These are phyloP conservation scores for Cephalopterus ornatus DNA, from an alignment of 2,113 vertebrate genomes.

Conservation along the genomic window DNA sequence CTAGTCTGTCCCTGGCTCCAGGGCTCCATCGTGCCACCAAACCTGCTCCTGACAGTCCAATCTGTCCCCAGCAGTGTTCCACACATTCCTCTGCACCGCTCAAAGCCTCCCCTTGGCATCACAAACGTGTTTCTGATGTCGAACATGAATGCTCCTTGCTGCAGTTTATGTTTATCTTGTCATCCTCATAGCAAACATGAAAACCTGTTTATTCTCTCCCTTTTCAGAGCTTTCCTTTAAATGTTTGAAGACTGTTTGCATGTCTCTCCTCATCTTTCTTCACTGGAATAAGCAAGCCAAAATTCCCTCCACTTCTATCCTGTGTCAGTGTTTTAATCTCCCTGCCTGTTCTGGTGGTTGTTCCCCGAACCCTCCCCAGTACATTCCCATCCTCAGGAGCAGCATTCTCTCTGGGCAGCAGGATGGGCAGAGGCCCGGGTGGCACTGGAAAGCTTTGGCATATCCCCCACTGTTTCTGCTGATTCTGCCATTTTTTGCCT, in stretches of 20 bases:
- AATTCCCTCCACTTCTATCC: not conserved
- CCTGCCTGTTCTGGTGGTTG: not conserved
- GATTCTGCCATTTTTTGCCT: not conserved
- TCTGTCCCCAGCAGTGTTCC: accelerated
- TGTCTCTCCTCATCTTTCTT: not conserved
- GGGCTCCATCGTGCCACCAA: accelerated
- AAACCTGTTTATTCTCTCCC: conserved; percentile 46
- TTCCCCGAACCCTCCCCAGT: not conserved
- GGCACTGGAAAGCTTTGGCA: not conserved
- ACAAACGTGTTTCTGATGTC: not conserved
- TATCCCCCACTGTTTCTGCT: not conserved
- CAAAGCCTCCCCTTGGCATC: not conserved
- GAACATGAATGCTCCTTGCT: not conserved
- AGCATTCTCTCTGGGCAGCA: not conserved
- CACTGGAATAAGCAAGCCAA: not conserved
- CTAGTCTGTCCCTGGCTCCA: accelerated
- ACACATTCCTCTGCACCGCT: not conserved
- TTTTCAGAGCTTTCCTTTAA: conserved; percentile 13
- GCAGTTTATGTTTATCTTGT: conserved; percentile 45
- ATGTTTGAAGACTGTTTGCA: conserved; percentile 23
- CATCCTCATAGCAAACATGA: conserved; percentile 15
- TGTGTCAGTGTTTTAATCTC: not conserved
- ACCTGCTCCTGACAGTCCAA: accelerated
- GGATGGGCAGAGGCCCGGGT: not conserved
- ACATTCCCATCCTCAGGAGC: not conserved